Evolutionary conservation across 2,888 invertebrate species (phyloP), one percentile per base, ranked within the genome.

Genomic region (Volucella inflata): DNA sequence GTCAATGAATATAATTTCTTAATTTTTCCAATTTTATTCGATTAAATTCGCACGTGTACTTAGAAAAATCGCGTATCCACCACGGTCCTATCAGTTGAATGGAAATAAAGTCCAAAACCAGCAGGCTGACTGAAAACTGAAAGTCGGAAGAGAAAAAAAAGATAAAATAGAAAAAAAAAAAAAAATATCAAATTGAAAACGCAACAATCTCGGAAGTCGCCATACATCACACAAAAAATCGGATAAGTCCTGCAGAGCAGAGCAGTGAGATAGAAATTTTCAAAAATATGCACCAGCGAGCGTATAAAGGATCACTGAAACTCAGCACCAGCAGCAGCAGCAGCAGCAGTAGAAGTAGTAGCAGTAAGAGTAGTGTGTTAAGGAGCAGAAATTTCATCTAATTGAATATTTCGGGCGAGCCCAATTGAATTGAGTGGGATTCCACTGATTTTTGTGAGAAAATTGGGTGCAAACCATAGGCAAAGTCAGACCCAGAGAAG

Each of bases 251-350:
- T 81, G 76, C 70, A 30, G 44, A 59, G 57, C 60, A 62, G 65
- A 51, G 60, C 55, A 83, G 78, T 72, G 78, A 57, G 30, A 30
- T 30, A 30, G 6, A 6, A 30, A 30, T 30, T 30, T 30, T 30
- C 6, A 78, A 72, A 81, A 85, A 77, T 72, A 85, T 85, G 85
- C 85, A 77, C 72, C 80, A 85, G 50, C 68, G 38, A 46, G 76
- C 72, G 72, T 72, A 64, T 77, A 64, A 57, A 68, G 53, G 67
- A 72, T 44, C 55, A 72, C 68, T 36, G 57, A 75, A 85, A 67
- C 76, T 30, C 67, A 80, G 48, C 17, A 71, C 30, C 30, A 30
- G 30, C 30, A 30, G 30, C 30, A 30, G 21, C 2, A 21, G 21
- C 21, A 21, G 38, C 51, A 80, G 80, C 17, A 71, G 30, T 6